Evolutionary conservation across 2,888 invertebrate genomes (phyloP).

Genomic region (Ophonus ardosiacus): DNA sequence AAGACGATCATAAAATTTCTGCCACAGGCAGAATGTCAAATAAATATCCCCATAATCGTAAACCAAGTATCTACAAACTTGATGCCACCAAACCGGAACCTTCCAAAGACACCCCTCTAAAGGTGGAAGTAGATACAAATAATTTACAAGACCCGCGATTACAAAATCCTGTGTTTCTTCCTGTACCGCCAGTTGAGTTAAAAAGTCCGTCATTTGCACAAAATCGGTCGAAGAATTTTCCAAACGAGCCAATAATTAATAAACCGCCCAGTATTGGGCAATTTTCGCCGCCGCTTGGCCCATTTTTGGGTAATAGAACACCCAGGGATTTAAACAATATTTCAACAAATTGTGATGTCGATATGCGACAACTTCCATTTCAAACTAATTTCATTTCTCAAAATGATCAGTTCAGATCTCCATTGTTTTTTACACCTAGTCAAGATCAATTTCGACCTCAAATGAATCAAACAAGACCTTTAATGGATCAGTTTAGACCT

Average conservation of each 20-base stretch:
- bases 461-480: too few species aligned
- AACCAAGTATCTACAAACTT: conserved; percentile 49
- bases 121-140: conserved; percentile 29
- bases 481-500: too few species aligned
- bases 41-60: conserved; percentile 60
- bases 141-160: conserved; percentile 53
- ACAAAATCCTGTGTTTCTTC: background rate
- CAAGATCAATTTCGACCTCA: too few species aligned
- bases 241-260: background rate
- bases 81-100: background rate
- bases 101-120: background rate
- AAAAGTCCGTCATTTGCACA: background rate
- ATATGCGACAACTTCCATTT: conserved; percentile 6
- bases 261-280: background rate
- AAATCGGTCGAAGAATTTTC: background rate
- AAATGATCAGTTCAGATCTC: background rate
- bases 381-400: background rate
- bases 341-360: background rate
- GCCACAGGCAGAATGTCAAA: conserved; percentile 39
- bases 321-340: conserved; percentile 48
- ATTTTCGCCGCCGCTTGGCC: too few species aligned
- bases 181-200: background rate
- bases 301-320: conserved; percentile 33
- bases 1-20: background rate
- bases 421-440: background rate